These are phyloP conservation scores for Parauchenoglanis ngamensis DNA, from an alignment of 2,797 vertebrate species.

Conservation along the genomic window DNA sequence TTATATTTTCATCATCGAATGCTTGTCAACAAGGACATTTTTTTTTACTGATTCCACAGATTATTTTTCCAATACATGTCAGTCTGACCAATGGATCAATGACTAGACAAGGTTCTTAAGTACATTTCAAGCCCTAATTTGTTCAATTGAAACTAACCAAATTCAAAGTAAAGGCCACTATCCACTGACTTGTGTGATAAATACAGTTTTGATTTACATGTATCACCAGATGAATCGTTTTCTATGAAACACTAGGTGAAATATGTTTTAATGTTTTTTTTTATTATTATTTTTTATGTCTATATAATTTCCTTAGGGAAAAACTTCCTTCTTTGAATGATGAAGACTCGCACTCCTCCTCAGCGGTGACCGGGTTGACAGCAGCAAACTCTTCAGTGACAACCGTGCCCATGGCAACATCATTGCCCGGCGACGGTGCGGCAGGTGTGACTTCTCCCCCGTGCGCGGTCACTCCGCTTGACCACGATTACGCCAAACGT, in stretches of 20 bases:
- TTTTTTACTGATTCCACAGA: too few relatives aligned
- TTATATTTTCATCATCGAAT: too few relatives aligned
- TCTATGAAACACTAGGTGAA: neutral
- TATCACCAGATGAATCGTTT: neutral
- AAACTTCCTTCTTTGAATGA: slow-evolving; percentile 85
- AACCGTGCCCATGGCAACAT: neutral
- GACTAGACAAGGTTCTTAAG: neutral
- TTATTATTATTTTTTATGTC: neutral
- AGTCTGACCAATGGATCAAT: neutral
- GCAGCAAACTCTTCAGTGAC: neutral
- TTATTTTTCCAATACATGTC: neutral
- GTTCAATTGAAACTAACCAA: neutral
- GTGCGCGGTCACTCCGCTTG: slow-evolving; percentile 97
- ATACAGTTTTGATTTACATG: neutral
- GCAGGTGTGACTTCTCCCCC: slow-evolving; percentile 99
- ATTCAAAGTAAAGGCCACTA: neutral
- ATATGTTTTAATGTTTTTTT: neutral
- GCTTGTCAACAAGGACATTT: too few relatives aligned
- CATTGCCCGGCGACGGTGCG: slow-evolving; percentile 73
- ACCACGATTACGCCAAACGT: slow-evolving; percentile 99
- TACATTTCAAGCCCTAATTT: neutral
- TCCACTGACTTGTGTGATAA: neutral
- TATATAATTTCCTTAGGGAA: slow-evolving; percentile 75
- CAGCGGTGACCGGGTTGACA: slow-evolving; percentile 72
- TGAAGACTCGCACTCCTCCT: slow-evolving; percentile 92